phyloP scores from a whole-genome alignment of 2,888 invertebrate species.

The Rhopalosiphum nymphaeae region DNA sequence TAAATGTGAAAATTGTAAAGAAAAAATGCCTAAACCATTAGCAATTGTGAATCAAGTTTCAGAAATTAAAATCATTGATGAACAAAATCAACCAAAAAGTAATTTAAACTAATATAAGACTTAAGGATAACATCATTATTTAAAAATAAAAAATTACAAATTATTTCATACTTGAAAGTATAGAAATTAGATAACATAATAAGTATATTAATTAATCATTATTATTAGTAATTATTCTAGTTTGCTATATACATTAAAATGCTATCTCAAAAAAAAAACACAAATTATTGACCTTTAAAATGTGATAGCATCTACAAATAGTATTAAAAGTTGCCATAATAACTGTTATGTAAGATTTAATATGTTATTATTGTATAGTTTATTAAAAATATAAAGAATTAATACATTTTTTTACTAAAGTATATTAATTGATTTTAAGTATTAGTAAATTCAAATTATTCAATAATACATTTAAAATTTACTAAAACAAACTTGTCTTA shows the following conservation, averaged over 20 bases:
- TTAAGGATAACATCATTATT: neutral
- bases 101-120: slow-evolving; percentile 15
- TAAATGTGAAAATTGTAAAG: slow-evolving; percentile 50
- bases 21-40: slow-evolving; percentile 37
- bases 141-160: neutral
- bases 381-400: neutral
- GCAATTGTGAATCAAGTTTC: slow-evolving; percentile 51
- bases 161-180: neutral
- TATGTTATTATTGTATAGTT: neutral
- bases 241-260: neutral
- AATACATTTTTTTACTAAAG: neutral
- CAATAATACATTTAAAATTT: neutral
- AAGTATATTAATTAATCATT: neutral
- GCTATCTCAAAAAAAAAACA: slow-evolving; percentile 8
- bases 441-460: neutral
- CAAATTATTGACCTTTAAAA: slow-evolving; percentile 54
- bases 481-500: neutral
- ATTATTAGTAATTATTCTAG: slow-evolving; percentile 10
- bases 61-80: slow-evolving; percentile 42
- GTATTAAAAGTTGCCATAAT: slow-evolving; percentile 8
- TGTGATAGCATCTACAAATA: neutral
- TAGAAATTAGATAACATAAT: slow-evolving; percentile 12
- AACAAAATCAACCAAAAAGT: slow-evolving; percentile 49
- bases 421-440: neutral
- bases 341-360: slow-evolving; percentile 31